These are phyloP conservation scores for Oxyscelio sp. DNA, from an alignment of 2,888 invertebrate species.

Conservation along the genomic window DNA sequence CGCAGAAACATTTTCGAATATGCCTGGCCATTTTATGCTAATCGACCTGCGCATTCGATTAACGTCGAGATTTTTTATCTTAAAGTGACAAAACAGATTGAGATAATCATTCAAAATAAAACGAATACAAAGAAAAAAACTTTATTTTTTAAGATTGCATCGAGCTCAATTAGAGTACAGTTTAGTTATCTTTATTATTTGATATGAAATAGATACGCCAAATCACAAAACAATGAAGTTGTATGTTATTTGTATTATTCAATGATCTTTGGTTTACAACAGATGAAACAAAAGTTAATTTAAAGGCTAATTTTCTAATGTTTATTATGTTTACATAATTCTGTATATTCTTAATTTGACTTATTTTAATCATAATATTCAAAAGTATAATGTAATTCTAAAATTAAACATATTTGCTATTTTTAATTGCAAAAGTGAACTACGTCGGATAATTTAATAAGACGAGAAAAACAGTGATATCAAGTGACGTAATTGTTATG, in stretches of 20 bases:
- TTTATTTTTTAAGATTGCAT: too few relatives aligned
- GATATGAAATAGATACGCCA: neutral
- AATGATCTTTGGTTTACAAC: too few relatives aligned
- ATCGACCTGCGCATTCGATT: conserved; percentile 42
- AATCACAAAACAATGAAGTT: neutral
- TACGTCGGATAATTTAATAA: conserved; percentile 5
- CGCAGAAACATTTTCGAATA: conserved; percentile 39
- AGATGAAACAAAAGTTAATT: too few relatives aligned
- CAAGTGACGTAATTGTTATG: neutral
- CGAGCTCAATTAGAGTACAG: neutral
- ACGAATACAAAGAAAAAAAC: too few relatives aligned
- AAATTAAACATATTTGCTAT: neutral
- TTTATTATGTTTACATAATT: neutral
- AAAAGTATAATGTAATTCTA: neutral
- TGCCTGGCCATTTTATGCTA: conserved; percentile 59
- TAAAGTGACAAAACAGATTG: too few relatives aligned
- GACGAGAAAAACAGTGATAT: neutral
- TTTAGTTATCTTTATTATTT: neutral
- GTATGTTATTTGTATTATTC: too few relatives aligned
- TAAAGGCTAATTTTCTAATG: too few relatives aligned
- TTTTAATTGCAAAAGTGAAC: neutral
- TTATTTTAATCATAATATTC: neutral
- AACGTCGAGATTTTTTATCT: conserved; percentile 1
- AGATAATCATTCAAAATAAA: neutral
- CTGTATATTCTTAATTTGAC: neutral